Conservation (phyloP, 2,797 vertebrate genomes). For the Enteromius unitaeniatus region DNA sequence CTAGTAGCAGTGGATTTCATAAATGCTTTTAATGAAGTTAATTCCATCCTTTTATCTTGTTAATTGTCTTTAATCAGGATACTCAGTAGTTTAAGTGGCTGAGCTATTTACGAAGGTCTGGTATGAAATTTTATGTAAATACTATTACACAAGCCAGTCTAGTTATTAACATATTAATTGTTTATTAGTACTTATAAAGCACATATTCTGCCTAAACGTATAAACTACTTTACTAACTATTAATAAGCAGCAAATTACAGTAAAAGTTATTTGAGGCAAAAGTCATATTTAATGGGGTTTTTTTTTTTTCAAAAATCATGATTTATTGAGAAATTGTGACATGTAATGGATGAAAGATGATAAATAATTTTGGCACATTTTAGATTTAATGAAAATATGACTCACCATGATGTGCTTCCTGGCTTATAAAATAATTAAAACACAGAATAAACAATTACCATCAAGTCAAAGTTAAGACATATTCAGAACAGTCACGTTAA, state of each 20-base stretch:
- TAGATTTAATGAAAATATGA: constrained; percentile 21
- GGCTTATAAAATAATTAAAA: constrained; percentile 21
- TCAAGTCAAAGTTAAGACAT: not conserved
- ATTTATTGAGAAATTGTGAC: constrained; percentile 26
- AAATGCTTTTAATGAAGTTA: not conserved
- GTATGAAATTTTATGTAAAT: not conserved
- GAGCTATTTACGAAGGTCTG: not conserved
- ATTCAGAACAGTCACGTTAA: constrained; percentile 9
- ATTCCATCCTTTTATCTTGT: not conserved
- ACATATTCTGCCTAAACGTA: too few relatives aligned
- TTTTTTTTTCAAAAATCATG: too few relatives aligned
- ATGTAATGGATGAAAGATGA: constrained; percentile 9
- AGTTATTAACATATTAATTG: too few relatives aligned
- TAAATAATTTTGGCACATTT: not conserved
- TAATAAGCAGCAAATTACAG: too few relatives aligned
- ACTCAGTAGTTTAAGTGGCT: not conserved
- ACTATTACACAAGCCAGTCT: not conserved
- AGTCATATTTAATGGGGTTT: too few relatives aligned
- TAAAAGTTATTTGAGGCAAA: too few relatives aligned
- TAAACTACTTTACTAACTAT: too few relatives aligned
- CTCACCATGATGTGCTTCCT: not conserved
- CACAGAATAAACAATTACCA: not conserved
- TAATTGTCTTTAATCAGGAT: not conserved
- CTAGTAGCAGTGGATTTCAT: not conserved
- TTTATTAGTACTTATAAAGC: too few relatives aligned